Evolutionary conservation across 2,797 vertebrate species (phyloP).

Genomic region (Chelon auratus): DNA sequence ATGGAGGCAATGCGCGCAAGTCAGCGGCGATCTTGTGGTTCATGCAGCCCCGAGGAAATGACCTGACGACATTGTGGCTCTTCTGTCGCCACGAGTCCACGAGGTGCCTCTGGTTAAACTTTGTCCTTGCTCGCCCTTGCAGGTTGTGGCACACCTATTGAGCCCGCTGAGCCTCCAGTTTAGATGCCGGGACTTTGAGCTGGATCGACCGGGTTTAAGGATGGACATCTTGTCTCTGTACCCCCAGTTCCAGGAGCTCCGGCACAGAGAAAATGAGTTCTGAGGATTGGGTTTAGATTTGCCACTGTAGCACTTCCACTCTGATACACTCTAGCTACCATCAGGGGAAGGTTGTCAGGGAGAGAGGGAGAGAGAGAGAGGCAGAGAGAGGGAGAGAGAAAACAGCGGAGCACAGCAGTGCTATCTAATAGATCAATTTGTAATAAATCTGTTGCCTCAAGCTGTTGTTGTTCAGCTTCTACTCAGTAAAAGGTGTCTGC

Average conservation of each 20-base stretch:
- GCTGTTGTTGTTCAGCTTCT: slow-evolving; percentile 84
- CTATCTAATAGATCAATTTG: slow-evolving; percentile 90
- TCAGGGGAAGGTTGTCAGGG: slow-evolving; percentile 75
- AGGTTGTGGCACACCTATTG: slow-evolving; percentile 56
- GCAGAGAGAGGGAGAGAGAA: slow-evolving; percentile 60
- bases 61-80: slow-evolving; percentile 65
- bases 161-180: slow-evolving; percentile 62
- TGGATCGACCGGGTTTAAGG: slow-evolving; percentile 72
- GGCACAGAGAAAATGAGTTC: slow-evolving; percentile 80
- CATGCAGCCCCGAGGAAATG: slow-evolving; percentile 66
- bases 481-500: slow-evolving; percentile 85
- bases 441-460: slow-evolving; percentile 90
- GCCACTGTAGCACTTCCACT: slow-evolving; percentile 83
- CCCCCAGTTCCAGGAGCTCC: slow-evolving; percentile 52
- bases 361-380: slow-evolving; percentile 38
- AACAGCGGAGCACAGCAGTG: slow-evolving; percentile 82
- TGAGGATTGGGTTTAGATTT: slow-evolving; percentile 83
- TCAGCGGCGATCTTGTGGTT: slow-evolving; percentile 61
- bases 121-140: slow-evolving; percentile 82
- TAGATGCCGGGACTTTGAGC: slow-evolving; percentile 48
- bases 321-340: slow-evolving; percentile 78
- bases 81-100: slow-evolving; percentile 42
- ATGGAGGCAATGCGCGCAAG: slow-evolving; percentile 54
- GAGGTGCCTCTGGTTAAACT: slow-evolving; percentile 50
- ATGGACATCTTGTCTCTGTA: slow-evolving; percentile 74